Conservation (phyloP, 2,113 vertebrate species). For the Lutjanus erythropterus region DNA sequence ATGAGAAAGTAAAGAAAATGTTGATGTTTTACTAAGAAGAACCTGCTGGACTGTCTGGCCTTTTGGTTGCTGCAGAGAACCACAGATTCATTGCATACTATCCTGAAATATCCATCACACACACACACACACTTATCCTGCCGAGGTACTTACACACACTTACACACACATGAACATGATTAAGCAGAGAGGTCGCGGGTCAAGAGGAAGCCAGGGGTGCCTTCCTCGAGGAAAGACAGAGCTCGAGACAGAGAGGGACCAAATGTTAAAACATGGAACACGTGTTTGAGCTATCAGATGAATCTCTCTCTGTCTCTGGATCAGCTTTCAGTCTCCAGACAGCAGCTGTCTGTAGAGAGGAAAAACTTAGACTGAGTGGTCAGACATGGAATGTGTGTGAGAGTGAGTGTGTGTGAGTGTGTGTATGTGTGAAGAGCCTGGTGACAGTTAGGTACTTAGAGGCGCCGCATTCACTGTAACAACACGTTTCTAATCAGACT, state of each 20-base stretch:
- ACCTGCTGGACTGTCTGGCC: background rate
- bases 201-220: slow-evolving; percentile 52
- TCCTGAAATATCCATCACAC: slow-evolving; percentile 13
- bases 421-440: slow-evolving; percentile 34
- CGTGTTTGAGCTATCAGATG: slow-evolving; percentile 76
- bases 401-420: slow-evolving; percentile 32
- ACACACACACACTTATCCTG: background rate
- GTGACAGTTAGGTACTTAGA: slow-evolving; percentile 50
- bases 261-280: slow-evolving; percentile 74
- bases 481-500: slow-evolving; percentile 3
- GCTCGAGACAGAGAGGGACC: slow-evolving; percentile 46
- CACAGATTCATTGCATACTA: background rate
- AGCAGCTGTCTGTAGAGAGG: slow-evolving; percentile 74
- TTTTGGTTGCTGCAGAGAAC: background rate
- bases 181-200: slow-evolving; percentile 50
- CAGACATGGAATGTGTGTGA: slow-evolving; percentile 64
- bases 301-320: slow-evolving; percentile 52
- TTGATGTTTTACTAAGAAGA: background rate
- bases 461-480: slow-evolving; percentile 36
- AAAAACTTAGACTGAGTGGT: slow-evolving; percentile 60
- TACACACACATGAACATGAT: slow-evolving; percentile 50
- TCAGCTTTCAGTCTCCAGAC: slow-evolving; percentile 78
- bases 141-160: slow-evolving; percentile 27
- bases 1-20: background rate
- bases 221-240: slow-evolving; percentile 47